A percentile compares a stretch with the other conserved stretches of the same genome.
phyloP scores from a whole-genome alignment of 2,888 invertebrate genomes.

The Polydesmus complanatus region DNA sequence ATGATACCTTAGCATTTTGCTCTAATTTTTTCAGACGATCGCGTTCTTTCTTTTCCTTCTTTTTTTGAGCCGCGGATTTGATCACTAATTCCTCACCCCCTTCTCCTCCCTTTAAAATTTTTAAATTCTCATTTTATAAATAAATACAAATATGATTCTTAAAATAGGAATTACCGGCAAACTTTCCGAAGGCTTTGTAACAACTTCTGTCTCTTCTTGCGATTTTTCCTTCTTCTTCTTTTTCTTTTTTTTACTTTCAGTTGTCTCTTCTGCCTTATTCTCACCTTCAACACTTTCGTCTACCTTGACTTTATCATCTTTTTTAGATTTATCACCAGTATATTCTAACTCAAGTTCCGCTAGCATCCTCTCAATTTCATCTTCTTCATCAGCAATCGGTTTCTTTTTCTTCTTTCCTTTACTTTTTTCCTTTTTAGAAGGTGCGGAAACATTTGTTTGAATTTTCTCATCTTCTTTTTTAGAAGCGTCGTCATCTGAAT shows the following conservation, averaged over 20 bases:
- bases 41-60: constrained; percentile 69
- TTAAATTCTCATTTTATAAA: too few relatives aligned
- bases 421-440: constrained; percentile 21
- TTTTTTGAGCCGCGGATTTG: constrained; percentile 74
- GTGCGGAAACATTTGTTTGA: constrained; percentile 16
- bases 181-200: not conserved
- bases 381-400: constrained; percentile 62
- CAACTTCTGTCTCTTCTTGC: constrained; percentile 5
- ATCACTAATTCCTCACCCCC: constrained; percentile 38
- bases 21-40: constrained; percentile 54
- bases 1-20: constrained; percentile 42
- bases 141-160: not conserved
- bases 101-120: not conserved
- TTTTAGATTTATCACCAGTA: constrained; percentile 9
- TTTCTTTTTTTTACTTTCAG: constrained; percentile 27
- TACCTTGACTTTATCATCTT: constrained; percentile 16
- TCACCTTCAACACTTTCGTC: constrained; percentile 14
- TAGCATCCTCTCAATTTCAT: constrained; percentile 65
- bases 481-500: constrained; percentile 11
- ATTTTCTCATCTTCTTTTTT: constrained; percentile 18
- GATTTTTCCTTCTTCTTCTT: constrained; percentile 37
- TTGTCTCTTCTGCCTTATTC: constrained; percentile 25
- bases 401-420: constrained; percentile 19
- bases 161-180: too few relatives aligned
- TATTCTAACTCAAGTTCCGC: constrained; percentile 55